These are phyloP conservation scores for Plusia festucae DNA, from an alignment of 2,888 invertebrate species.

Conservation along the genomic window DNA sequence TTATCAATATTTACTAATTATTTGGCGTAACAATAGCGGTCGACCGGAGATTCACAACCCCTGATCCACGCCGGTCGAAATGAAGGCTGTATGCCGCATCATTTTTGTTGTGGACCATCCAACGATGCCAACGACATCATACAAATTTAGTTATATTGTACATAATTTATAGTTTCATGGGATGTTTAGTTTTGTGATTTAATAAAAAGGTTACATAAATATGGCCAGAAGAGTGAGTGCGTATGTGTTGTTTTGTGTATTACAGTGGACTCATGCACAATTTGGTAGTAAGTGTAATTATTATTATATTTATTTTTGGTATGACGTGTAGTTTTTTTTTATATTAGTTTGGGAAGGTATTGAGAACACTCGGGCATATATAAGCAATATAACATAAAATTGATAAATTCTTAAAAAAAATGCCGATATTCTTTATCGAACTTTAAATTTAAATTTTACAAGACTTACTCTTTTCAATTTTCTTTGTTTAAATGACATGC, in stretches of 20 bases:
- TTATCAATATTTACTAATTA: not conserved
- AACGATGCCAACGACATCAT: conserved; percentile 53
- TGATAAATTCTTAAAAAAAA: too few relatives aligned
- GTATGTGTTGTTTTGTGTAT: conserved; percentile 66
- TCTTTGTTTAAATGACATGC: conserved; percentile 17
- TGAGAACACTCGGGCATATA: not conserved
- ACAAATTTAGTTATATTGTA: not conserved
- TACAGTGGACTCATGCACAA: conserved; percentile 77
- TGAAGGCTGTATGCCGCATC: conserved; percentile 80
- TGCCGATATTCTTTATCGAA: too few relatives aligned
- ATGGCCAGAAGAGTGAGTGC: conserved; percentile 57
- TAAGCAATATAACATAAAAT: too few relatives aligned
- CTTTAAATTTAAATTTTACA: too few relatives aligned
- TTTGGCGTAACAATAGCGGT: conserved; percentile 6
- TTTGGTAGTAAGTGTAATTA: conserved; percentile 82
- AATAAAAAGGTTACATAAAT: conserved; percentile 8
- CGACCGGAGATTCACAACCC: conserved; percentile 65
- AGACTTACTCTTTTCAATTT: not conserved
- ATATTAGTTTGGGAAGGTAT: not conserved
- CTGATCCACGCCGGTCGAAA: conserved; percentile 74
- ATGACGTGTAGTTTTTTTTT: not conserved
- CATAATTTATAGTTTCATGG: not conserved
- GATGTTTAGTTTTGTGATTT: conserved; percentile 6
- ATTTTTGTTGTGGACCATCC: conserved; percentile 76
- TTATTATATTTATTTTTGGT: too few relatives aligned